These are phyloP conservation scores for Regulus satrapa DNA, from an alignment of 2,113 vertebrate species.

Conservation along the genomic window DNA sequence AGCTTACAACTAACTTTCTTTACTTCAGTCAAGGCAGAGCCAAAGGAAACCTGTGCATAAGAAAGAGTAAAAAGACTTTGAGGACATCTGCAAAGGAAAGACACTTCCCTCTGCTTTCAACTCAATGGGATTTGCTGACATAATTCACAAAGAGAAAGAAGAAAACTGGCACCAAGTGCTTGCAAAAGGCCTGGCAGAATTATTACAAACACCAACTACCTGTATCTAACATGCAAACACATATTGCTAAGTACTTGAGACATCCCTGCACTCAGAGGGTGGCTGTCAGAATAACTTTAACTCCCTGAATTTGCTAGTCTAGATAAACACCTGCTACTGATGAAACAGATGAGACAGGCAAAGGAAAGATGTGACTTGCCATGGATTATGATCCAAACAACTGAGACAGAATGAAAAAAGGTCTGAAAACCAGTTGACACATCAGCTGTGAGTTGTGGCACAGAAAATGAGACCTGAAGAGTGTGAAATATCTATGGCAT, in stretches of 20 bases:
- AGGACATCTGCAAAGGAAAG: not conserved
- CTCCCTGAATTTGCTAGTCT: not conserved
- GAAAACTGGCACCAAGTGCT: not conserved
- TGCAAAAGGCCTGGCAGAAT: not conserved
- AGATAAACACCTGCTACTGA: not conserved
- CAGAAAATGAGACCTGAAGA: not conserved
- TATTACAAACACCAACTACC: not conserved
- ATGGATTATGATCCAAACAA: not conserved
- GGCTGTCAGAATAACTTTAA: not conserved
- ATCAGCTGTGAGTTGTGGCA: not conserved
- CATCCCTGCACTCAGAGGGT: not conserved
- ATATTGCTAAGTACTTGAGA: not conserved
- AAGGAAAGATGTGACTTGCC: not conserved
- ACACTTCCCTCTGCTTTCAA: not conserved
- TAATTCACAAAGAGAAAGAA: not conserved
- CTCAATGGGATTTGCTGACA: not conserved
- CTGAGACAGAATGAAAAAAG: not conserved
- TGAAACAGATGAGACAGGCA: not conserved
- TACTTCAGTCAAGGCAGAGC: not conserved
- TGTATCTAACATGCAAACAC: not conserved
- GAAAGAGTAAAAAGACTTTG: not conserved
- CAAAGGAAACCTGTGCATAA: not conserved
- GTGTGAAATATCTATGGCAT: not conserved
- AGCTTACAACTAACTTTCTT: conserved; percentile 7
- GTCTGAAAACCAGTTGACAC: not conserved